phyloP scores from a whole-genome alignment of 1,140 invertebrate species.

The Zaprionus davidi region DNA sequence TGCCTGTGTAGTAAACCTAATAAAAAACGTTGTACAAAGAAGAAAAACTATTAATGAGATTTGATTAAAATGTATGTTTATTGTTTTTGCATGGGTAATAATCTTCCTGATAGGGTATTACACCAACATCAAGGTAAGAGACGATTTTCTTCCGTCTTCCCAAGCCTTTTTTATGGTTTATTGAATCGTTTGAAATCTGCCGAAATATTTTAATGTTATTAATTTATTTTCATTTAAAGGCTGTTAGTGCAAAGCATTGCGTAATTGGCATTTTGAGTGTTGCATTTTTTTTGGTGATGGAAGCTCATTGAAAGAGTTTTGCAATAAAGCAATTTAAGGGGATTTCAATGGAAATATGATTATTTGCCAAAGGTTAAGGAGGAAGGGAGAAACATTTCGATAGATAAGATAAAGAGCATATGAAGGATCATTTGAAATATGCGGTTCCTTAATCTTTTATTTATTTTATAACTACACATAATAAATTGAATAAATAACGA shows the following conservation, averaged over 20 bases:
- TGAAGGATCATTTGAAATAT: not conserved
- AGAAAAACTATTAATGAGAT: not conserved
- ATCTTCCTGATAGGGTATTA: not conserved
- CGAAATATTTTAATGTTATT: slow-evolving; percentile 77
- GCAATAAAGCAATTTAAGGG: not conserved
- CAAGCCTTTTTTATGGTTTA: not conserved
- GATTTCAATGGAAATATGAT: not conserved
- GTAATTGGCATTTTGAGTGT: slow-evolving; percentile 37
- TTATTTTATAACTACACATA: not conserved
- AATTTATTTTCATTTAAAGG: slow-evolving; percentile 65
- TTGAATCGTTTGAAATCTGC: slow-evolving; percentile 47
- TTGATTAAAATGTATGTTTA: slow-evolving; percentile 3
- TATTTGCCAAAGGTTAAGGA: not conserved
- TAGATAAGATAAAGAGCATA: not conserved
- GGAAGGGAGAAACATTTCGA: not conserved
- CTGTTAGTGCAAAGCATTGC: slow-evolving; percentile 40
- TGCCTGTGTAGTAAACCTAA: not conserved
- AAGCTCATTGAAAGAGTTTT: slow-evolving; percentile 22
- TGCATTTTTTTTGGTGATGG: slow-evolving; percentile 22
- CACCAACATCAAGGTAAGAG: no score
- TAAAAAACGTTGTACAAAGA: not conserved
- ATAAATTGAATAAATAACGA: not conserved
- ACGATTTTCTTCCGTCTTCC: not conserved
- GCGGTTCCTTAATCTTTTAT: not conserved
- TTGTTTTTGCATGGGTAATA: not conserved